Evolutionary conservation across 2,113 vertebrate species (phyloP).

Genomic region (Pluvialis apricaria): DNA sequence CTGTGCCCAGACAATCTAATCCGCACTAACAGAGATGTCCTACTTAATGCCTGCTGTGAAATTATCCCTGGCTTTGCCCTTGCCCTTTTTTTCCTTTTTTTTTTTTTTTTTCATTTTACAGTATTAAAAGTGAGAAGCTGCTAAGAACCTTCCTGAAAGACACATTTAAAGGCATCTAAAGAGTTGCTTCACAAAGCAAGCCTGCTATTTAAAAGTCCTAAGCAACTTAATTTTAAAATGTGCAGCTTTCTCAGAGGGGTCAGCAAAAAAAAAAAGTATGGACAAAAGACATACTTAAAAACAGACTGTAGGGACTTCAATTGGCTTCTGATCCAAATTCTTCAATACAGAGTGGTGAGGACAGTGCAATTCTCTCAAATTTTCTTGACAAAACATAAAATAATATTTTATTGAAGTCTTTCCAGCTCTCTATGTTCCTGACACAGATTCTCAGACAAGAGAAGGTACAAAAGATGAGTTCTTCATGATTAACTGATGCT

Average conservation of each 20-base stretch:
- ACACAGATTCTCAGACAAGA: neutral
- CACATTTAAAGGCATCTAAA: neutral
- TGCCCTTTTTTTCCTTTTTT: neutral
- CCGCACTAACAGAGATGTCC: neutral
- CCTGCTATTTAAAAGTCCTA: neutral
- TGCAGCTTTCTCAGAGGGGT: neutral
- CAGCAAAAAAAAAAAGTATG: neutral
- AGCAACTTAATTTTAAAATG: neutral
- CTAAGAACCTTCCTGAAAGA: neutral
- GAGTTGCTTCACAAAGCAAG: neutral
- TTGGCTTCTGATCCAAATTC: neutral
- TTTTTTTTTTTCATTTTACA: neutral
- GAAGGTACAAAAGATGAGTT: neutral
- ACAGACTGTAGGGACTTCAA: neutral
- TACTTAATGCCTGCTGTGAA: neutral
- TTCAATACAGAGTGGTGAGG: neutral
- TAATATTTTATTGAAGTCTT: neutral
- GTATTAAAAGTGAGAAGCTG: neutral
- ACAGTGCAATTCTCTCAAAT: neutral
- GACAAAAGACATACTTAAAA: neutral
- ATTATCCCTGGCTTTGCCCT: neutral
- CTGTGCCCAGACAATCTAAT: neutral
- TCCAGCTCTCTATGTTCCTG: neutral
- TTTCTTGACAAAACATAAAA: neutral
- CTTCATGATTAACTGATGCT: neutral